Evolutionary conservation across 1,140 invertebrate species (phyloP).

Genomic region (Temnothorax longispinosus): DNA sequence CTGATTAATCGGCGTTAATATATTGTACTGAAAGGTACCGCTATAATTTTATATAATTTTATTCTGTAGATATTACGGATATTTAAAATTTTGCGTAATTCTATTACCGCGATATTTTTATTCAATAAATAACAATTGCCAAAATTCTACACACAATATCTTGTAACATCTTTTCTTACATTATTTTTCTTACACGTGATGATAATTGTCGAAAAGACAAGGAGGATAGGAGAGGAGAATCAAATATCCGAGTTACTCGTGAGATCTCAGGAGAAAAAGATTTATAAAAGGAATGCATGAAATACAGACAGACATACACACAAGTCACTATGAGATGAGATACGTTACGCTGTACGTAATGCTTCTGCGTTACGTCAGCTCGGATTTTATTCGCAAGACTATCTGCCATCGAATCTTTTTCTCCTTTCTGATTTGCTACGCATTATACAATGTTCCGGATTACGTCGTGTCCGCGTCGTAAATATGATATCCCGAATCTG

Average conservation of each 20-base stretch:
- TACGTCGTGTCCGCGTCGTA: conserved; percentile 17
- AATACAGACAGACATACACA: not conserved
- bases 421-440: conserved; percentile 24
- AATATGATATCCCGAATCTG: conserved; percentile 18
- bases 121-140: not conserved
- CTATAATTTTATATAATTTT: not conserved
- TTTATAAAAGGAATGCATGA: conserved; percentile 11
- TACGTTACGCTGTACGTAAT: conserved; percentile 28
- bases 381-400: conserved; percentile 51
- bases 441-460: conserved; percentile 48
- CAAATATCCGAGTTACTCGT: not conserved
- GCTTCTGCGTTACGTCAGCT: conserved; percentile 35
- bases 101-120: not conserved
- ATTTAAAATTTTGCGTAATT: not conserved
- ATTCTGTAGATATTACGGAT: not conserved
- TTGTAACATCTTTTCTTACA: not conserved
- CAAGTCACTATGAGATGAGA: conserved; percentile 39
- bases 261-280: not conserved
- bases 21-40: not conserved
- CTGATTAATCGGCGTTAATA: not conserved
- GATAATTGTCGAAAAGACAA: not conserved
- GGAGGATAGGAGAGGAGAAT: not conserved
- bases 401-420: conserved; percentile 43
- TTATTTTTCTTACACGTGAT: not conserved
- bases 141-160: not conserved